phyloP scores from a whole-genome alignment of 1,140 invertebrate genomes.

The Orchesella cincta region DNA sequence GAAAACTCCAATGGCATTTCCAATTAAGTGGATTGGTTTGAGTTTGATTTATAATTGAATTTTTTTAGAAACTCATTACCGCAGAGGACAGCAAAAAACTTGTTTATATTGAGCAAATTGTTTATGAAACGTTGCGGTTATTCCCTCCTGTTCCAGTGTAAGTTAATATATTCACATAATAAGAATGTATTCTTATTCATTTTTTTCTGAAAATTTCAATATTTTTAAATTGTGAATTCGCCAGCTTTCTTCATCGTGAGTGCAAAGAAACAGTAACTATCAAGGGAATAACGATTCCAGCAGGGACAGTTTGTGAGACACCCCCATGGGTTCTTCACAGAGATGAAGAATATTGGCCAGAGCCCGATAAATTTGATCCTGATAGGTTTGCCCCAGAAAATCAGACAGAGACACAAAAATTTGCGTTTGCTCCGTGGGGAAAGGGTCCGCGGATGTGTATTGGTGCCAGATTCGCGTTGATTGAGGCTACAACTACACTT shows the following conservation, averaged over 20 bases:
- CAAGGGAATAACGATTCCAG: slow-evolving; percentile 54
- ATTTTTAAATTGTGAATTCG: slow-evolving; percentile 4
- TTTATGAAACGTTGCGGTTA: slow-evolving; percentile 52
- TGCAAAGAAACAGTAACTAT: slow-evolving; percentile 51
- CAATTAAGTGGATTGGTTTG: too few species aligned
- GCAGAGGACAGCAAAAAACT: slow-evolving; percentile 49
- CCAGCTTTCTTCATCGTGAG: slow-evolving; percentile 50
- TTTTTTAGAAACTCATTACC: slow-evolving; percentile 44
- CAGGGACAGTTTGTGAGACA: slow-evolving; percentile 52
- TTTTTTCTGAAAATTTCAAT: neutral
- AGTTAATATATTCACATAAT: slow-evolving; percentile 12
- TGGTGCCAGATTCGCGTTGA: slow-evolving; percentile 48
- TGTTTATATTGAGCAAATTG: slow-evolving; percentile 47
- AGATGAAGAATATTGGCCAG: slow-evolving; percentile 55
- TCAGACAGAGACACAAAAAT: slow-evolving; percentile 47
- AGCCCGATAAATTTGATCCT: slow-evolving; percentile 58
- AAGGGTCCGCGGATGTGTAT: slow-evolving; percentile 49
- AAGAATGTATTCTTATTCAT: slow-evolving; percentile 23
- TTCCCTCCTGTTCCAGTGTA: slow-evolving; percentile 51
- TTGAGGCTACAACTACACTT: slow-evolving; percentile 45
- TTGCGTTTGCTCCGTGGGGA: slow-evolving; percentile 49
- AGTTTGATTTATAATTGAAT: slow-evolving; percentile 3
- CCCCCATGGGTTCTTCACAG: slow-evolving; percentile 56
- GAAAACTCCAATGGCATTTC: too few species aligned
- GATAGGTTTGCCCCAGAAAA: slow-evolving; percentile 52